These are phyloP conservation scores for Caenorhabditis parvicauda DNA, from an alignment of 2,888 invertebrate species.

Conservation along the genomic window DNA sequence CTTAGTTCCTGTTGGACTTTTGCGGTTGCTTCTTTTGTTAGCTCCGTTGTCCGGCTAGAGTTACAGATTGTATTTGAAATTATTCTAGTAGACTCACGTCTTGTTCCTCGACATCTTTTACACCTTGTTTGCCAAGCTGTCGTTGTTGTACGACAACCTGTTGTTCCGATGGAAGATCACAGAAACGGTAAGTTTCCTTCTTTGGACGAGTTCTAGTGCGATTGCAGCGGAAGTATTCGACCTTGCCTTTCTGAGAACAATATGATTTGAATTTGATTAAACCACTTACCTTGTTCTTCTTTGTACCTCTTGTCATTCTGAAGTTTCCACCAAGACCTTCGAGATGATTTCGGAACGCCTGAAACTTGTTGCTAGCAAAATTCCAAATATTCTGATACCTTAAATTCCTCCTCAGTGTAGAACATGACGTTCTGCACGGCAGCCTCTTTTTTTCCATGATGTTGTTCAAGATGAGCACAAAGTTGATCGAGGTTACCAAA, in stretches of 20 bases:
- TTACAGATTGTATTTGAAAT: neutral
- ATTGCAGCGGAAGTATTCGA: conserved; percentile 42
- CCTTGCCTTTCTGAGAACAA: conserved; percentile 23
- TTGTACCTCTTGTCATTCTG: conserved; percentile 49
- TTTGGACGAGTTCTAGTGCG: conserved; percentile 28
- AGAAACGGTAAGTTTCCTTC: conserved; percentile 12
- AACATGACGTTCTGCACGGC: conserved; percentile 35
- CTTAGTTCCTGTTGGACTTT: conserved; percentile 12
- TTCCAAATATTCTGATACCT: neutral
- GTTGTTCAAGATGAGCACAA: conserved; percentile 40
- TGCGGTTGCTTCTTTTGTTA: neutral
- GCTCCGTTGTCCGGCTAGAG: neutral
- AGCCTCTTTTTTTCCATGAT: conserved; percentile 36
- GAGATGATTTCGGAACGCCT: conserved; percentile 34
- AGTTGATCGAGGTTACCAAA: conserved; percentile 44
- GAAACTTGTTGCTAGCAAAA: neutral
- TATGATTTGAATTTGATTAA: neutral
- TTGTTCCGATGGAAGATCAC: conserved; percentile 19
- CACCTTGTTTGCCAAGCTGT: conserved; percentile 14
- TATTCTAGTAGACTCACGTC: neutral
- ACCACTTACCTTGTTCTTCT: conserved; percentile 26
- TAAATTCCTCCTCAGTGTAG: conserved; percentile 34
- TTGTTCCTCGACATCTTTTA: conserved; percentile 9
- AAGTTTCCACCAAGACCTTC: conserved; percentile 50
- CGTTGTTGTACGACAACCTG: conserved; percentile 19